phyloP scores from a whole-genome alignment of 2,113 vertebrate genomes.

The Ahaetulla prasina region DNA sequence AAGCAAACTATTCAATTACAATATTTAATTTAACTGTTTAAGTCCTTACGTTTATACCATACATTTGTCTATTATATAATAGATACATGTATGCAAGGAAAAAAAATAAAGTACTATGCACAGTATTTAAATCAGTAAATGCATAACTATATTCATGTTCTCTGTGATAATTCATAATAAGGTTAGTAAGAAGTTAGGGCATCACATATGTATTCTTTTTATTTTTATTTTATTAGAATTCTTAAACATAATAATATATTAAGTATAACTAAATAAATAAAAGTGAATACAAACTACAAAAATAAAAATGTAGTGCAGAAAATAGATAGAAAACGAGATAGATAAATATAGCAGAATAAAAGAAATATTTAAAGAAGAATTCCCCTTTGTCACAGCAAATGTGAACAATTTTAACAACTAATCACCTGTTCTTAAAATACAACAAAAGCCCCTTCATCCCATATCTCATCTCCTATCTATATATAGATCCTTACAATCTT shows the following conservation, averaged over 20 bases:
- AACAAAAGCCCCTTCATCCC: neutral
- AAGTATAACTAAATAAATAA: neutral
- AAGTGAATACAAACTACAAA: neutral
- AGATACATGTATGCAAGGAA: neutral
- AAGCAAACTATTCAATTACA: neutral
- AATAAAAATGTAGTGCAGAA: neutral
- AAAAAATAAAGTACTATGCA: neutral
- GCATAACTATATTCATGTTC: neutral
- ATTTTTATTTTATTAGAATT: neutral
- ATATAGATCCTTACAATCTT: neutral
- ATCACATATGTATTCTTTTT: neutral
- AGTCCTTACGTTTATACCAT: neutral
- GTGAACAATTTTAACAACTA: no score
- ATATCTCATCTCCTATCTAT: neutral
- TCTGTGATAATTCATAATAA: neutral
- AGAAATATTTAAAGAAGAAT: no score
- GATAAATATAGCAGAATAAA: no score
- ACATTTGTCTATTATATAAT: neutral
- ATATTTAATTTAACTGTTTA: neutral
- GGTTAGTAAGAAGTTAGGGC: neutral
- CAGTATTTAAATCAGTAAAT: neutral
- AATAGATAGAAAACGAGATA: no score
- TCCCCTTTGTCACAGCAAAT: no score
- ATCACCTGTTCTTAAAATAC: neutral
- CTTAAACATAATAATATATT: neutral